Percentiles rank a stretch among this genome's conserved stretches.
phyloP scores from a whole-genome alignment of 2,888 invertebrate species.

The Creontiades dilutus region DNA sequence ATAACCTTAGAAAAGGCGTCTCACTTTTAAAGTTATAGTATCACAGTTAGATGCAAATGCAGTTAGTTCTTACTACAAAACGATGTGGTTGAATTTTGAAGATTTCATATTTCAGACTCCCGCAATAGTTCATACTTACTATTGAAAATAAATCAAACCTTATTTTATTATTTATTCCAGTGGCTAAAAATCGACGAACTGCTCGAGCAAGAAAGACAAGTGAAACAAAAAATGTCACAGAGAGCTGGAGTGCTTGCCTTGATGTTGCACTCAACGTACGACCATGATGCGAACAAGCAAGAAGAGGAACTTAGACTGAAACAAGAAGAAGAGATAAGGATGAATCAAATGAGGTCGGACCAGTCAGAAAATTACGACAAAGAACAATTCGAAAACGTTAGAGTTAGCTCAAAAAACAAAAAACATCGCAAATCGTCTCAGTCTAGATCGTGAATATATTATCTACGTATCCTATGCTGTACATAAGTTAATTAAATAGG shows the following conservation, averaged over 20 bases:
- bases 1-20: too few species aligned
- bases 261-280: conserved; percentile 97
- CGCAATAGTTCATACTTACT: neutral
- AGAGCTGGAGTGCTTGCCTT: conserved; percentile 95
- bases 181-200: conserved; percentile 97
- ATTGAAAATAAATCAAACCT: neutral
- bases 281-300: conserved; percentile 85
- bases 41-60: too few species aligned
- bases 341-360: conserved; percentile 70
- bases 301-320: conserved; percentile 64
- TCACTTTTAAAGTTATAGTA: too few species aligned
- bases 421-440: conserved; percentile 55
- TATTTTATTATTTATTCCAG: conserved; percentile 34
- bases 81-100: neutral
- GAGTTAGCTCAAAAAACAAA: conserved; percentile 72
- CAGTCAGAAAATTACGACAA: conserved; percentile 68
- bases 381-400: conserved; percentile 73
- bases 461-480: neutral
- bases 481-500: neutral
- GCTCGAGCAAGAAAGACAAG: conserved; percentile 94
- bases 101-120: neutral
- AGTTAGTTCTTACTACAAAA: too few species aligned
- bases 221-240: conserved; percentile 85
- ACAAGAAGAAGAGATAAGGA: conserved; percentile 61
- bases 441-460: conserved; percentile 33